Conservation (phyloP, 2,113 vertebrate species). For the Cephalopterus ornatus region DNA sequence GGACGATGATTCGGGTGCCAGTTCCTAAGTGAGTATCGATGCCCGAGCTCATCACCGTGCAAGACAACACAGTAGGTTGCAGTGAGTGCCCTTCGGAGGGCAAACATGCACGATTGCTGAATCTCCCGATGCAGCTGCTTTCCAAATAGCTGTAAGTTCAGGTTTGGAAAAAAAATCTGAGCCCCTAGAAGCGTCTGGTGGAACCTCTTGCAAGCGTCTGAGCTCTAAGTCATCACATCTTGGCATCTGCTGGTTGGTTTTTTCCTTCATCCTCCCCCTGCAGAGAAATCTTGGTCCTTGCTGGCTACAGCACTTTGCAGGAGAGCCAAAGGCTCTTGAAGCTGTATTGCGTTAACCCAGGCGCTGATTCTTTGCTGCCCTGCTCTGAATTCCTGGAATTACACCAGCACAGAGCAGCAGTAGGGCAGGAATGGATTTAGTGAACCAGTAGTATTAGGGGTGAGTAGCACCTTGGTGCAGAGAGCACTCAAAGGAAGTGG, state of each 20-base stretch:
- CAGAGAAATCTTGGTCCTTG: not conserved
- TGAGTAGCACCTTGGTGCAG: not conserved
- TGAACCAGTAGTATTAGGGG: not conserved
- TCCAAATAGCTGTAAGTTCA: not conserved
- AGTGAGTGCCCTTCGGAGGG: not conserved
- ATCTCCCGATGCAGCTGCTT: not conserved
- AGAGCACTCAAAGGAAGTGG: not conserved
- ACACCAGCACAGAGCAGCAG: not conserved
- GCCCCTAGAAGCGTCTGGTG: not conserved
- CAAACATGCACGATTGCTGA: not conserved
- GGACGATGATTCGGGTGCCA: conserved; percentile 89
- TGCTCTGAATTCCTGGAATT: not conserved
- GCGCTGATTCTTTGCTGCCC: not conserved
- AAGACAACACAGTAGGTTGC: not conserved
- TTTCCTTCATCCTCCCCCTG: not conserved
- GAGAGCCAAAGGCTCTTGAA: not conserved
- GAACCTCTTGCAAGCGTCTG: not conserved
- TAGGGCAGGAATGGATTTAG: not conserved
- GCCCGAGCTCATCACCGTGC: not conserved
- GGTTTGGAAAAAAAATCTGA: not conserved
- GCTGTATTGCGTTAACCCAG: not conserved
- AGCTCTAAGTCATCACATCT: not conserved
- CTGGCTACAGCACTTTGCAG: not conserved
- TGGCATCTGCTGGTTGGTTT: not conserved
- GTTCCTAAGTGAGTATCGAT: conserved; percentile 88